Evolutionary conservation across 2,113 vertebrate genomes (phyloP).

Genomic region (Thamnaconus septentrionalis): DNA sequence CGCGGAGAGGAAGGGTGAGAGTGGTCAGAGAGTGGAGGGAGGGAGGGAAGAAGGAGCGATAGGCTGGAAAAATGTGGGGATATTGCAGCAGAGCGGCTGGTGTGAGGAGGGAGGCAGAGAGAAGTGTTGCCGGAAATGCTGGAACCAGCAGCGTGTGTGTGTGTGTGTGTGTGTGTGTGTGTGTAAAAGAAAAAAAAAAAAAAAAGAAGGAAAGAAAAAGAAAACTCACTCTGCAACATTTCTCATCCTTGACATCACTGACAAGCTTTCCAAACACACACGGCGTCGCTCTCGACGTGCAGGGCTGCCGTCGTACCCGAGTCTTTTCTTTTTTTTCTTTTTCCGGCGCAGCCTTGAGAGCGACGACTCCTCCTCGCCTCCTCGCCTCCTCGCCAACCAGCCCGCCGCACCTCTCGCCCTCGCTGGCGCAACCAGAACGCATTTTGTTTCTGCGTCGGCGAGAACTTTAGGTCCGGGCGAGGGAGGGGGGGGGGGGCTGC

Average conservation of each 20-base stretch:
- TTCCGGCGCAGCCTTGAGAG: no score
- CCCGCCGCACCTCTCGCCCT: no score
- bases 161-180: no score
- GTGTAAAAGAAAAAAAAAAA: constrained; percentile 13
- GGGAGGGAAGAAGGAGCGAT: constrained; percentile 26
- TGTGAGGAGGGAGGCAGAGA: constrained; percentile 68
- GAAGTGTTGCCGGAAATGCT: constrained; percentile 74
- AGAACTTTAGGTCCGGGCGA: constrained; percentile 27
- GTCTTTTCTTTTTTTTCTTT: constrained; percentile 15
- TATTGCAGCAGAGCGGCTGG: constrained; percentile 66
- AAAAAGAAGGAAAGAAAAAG: neutral
- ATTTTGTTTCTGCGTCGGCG: neutral
- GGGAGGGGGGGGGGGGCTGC: no score
- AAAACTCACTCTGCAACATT: constrained; percentile 66
- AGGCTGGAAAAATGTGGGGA: constrained; percentile 66
- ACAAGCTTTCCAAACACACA: constrained; percentile 63
- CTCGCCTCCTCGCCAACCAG: no score
- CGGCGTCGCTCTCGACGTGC: constrained; percentile 48
- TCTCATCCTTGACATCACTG: constrained; percentile 73
- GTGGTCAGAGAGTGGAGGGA: constrained; percentile 45
- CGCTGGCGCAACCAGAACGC: no score
- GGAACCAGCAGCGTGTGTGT: constrained; percentile 65
- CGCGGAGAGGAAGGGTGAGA: constrained; percentile 43
- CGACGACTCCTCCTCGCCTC: no score
- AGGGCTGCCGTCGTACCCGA: constrained; percentile 39